Evolutionary conservation across 2,113 vertebrate species (phyloP), one percentile per base, ranked within the genome.

Genomic region (Ailuropoda melanoleuca): DNA sequence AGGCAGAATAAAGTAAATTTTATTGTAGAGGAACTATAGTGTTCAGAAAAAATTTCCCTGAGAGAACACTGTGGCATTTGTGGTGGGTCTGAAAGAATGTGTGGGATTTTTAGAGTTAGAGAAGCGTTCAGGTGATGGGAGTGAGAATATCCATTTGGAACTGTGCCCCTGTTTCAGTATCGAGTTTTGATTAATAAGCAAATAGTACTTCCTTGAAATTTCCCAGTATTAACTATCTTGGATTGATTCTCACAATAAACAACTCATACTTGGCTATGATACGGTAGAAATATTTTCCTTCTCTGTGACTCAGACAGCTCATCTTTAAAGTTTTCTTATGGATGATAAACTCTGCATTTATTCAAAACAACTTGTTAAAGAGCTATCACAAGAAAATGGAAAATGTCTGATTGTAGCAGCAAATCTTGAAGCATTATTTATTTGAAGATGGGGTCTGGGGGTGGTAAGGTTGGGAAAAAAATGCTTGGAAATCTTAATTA

Each of bases 321-420:
- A 90, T 66, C 31, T 88, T 82, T 87, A 88, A 97, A 77, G 12
- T 24, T 83, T 85, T 72, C 48, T 89, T 64, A 9, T 24, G 91
- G 43, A 74, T 88, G 21, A 62, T 1, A 74, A 85, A 43, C 19
- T 92, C 29, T 46, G n/a, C 19, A 55, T 84, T 93, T 88, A 72
- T 88, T 91, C 55, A 60, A 85, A 93, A 78, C 43, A 93, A 80
- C 29, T 66, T 88, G n/a, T 64, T 74, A 80, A 78, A 95, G 31
- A 34, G 6, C 24, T 64, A 31, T 74, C 75, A 83, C 75, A 95
- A 84, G 70, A 88, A 50, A 93, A 56, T 94, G 55, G 50, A 80
- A 97, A 88, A 56, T 3, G 8, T 39, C 58, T 50, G 53, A 48
- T 11, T 58, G 8, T n/a, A 48, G 29, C 39, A 53, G 24, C 34